Evolutionary conservation across 2,888 invertebrate genomes (phyloP).

Genomic region (Hypomecis atomaria): DNA sequence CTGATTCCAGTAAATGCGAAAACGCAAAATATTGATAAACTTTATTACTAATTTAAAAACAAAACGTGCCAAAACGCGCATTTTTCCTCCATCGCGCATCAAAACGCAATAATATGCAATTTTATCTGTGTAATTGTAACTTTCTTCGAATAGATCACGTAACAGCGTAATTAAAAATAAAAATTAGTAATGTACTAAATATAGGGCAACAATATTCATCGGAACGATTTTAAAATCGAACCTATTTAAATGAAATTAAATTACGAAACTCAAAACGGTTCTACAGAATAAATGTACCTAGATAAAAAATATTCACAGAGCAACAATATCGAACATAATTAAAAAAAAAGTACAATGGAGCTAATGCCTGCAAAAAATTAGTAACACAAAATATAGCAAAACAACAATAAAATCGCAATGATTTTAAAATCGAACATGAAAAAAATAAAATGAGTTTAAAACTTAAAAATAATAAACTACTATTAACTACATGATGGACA

Average conservation of each 20-base stretch:
- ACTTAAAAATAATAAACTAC: not conserved
- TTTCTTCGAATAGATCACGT: conserved; percentile 32
- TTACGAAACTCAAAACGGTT: no score
- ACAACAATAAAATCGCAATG: no score
- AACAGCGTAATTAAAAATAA: conserved; percentile 11
- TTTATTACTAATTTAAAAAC: conserved; percentile 32
- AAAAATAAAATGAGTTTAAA: not conserved
- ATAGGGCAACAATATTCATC: conserved; percentile 10
- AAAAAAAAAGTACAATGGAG: no score
- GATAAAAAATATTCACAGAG: no score
- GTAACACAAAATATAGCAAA: no score
- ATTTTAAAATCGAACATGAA: no score
- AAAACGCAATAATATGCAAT: conserved; percentile 33
- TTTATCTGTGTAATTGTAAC: conserved; percentile 22
- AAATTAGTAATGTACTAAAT: conserved; percentile 1
- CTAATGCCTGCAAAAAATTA: no score
- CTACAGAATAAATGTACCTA: no score
- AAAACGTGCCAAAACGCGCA: conserved; percentile 40
- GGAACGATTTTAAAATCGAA: not conserved
- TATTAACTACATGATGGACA: no score
- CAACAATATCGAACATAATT: no score
- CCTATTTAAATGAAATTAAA: no score
- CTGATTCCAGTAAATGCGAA: conserved; percentile 38
- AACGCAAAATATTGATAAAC: conserved; percentile 36
- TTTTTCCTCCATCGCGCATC: conserved; percentile 26